Evolutionary conservation across 2,113 vertebrate species (phyloP).

Genomic region (mouse (Mus musculus)): GRCm39 chr1:61178501-61179000

Average conservation of each 20-base stretch:
- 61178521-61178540: constrained; percentile 86
- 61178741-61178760: constrained; percentile 83
- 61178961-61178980: constrained; percentile 71
- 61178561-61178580: constrained; percentile 54
- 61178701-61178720: constrained; percentile 92
- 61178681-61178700: constrained; percentile 90
- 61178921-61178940: constrained; percentile 92
- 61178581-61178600: constrained; percentile 82
- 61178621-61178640: constrained; percentile 63
- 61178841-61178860: constrained; percentile 93
- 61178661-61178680: constrained; percentile 89
- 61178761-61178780: constrained; percentile 66
- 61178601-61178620: constrained; percentile 76
- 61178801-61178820: constrained; percentile 92
- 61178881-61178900: constrained; percentile 91
- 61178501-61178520: constrained; percentile 50
- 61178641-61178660: constrained; percentile 82
- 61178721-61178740: constrained; percentile 86
- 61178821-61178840: constrained; percentile 94
- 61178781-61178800: constrained; percentile 90
- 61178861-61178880: constrained; percentile 94
- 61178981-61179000: background rate
- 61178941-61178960: constrained; percentile 89
- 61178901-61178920: constrained; percentile 91
- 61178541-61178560: constrained; percentile 69